phyloP scores from a whole-genome alignment of 2,113 vertebrate genomes.

The Macrotis lagotis region DNA sequence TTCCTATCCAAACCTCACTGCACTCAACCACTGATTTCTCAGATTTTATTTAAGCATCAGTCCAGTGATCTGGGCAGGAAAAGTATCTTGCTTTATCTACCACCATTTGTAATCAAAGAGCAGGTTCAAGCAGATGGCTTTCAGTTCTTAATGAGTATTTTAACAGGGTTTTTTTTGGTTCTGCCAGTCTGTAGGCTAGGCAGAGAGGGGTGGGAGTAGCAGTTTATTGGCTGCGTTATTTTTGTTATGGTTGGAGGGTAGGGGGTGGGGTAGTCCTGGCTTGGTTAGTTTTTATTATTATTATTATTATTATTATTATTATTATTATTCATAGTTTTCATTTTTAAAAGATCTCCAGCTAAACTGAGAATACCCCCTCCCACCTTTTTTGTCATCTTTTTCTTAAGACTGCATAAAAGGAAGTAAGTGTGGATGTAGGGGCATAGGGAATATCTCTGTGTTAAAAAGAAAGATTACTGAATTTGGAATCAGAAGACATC shows the following conservation, averaged over 20 bases:
- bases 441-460: background rate
- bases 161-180: slow-evolving; percentile 41
- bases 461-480: background rate
- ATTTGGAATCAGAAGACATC: background rate
- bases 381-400: background rate
- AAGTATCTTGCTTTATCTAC: slow-evolving; percentile 28
- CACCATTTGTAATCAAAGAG: slow-evolving; percentile 45
- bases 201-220: background rate
- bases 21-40: slow-evolving; percentile 1
- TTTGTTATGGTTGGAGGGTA: background rate
- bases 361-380: slow-evolving; percentile 21
- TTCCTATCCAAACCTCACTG: slow-evolving; percentile 39
- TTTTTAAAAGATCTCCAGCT: slow-evolving; percentile 33
- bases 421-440: too few relatives aligned
- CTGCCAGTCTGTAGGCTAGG: slow-evolving; percentile 18
- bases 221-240: background rate
- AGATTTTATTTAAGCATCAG: slow-evolving; percentile 16
- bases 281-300: slow-evolving; percentile 9
- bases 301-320: slow-evolving; percentile 4
- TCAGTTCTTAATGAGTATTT: slow-evolving; percentile 24
- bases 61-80: slow-evolving; percentile 15
- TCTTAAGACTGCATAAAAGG: background rate
- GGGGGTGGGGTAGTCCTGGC: background rate
- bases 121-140: slow-evolving; percentile 45
- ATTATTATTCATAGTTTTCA: background rate